A percentile compares a stretch with the other conserved stretches of the same genome.
These are phyloP conservation scores for Leptocoma aspasia DNA, from an alignment of 2,113 vertebrate genomes.

Conservation along the genomic window DNA sequence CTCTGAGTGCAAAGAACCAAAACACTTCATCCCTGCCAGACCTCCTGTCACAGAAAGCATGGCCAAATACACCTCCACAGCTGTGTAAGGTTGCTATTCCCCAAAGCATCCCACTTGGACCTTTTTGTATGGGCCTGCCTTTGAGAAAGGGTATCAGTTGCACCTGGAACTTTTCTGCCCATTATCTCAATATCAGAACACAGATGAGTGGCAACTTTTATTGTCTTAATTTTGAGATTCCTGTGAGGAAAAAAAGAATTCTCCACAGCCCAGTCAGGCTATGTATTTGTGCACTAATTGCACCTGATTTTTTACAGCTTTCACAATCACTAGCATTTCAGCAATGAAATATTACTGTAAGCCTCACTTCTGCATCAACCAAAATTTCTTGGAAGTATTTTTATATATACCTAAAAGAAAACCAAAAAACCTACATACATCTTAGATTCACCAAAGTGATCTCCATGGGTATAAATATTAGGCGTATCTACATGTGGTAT, in stretches of 20 bases:
- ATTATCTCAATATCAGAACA: not conserved
- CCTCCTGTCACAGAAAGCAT: not conserved
- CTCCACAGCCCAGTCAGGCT: not conserved
- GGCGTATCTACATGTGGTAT: not conserved
- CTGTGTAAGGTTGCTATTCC: not conserved
- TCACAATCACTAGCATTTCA: not conserved
- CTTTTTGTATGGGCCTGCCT: not conserved
- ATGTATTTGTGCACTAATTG: not conserved
- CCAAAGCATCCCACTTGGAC: not conserved
- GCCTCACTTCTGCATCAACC: not conserved
- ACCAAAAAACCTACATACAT: accelerated
- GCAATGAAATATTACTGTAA: not conserved
- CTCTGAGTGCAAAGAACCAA: not conserved
- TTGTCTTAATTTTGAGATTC: not conserved
- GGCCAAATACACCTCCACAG: not conserved
- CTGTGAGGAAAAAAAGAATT: not conserved
- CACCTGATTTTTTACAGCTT: not conserved
- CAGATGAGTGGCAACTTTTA: not conserved
- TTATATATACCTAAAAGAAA: not conserved
- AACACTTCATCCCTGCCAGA: not conserved
- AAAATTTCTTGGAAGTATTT: not conserved
- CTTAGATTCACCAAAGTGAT: not conserved
- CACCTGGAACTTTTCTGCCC: not conserved
- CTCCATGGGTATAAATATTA: not conserved
- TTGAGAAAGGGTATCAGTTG: not conserved